Evolutionary conservation across 2,797 vertebrate genomes (phyloP), one percentile per base, ranked within the genome.

Genomic region (Pterois miles): DNA sequence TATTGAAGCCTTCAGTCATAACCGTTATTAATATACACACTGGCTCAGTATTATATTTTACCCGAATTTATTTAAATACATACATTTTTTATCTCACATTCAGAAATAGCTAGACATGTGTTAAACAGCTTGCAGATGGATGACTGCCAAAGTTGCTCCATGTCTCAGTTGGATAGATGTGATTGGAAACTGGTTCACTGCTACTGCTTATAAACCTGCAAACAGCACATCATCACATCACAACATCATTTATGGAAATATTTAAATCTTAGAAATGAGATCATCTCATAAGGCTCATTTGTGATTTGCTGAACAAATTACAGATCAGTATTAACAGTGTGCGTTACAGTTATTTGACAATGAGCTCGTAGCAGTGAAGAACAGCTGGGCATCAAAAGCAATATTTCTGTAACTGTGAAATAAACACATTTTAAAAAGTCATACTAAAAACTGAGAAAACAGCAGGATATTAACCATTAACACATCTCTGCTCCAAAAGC

Each of bases 51-150:
- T 72, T 57, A 64, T 79, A 70, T 73, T 81, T 81, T 65, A 74
- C 34, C 64, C 65, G 74, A 40, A 84, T 85, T 23, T 72, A 81
- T 87, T 81, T 82, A 60, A 77, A 81, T 68, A 20, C 54, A 70
- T 89, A 38, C 3, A 43, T 71, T 81, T 80, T 88, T 80, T 18
- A 83, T 86, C 56, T 74, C 53, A 18, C 62, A n/a, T 68, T 78
- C 56, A 81, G 59, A 82, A 87, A 80, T 65, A 76, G 75, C 63
- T 12, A 23, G 66, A 83, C 76, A 75, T 79, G 72, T 85, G 81
- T 84, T 85, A 34, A 86, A 69, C 78, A 83, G 83, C 78, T 79
- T 33, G 25, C 65, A 74, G 76, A 84, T 88, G 83, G 86, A 85
- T 52, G 63, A 4, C 60, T 82, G 85, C 87, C 81, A 85, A 75